These are phyloP conservation scores for Halichondria panicea DNA, from an alignment of 37 sponge, comb jelly and placozoan genomes.

Conservation along the genomic window DNA sequence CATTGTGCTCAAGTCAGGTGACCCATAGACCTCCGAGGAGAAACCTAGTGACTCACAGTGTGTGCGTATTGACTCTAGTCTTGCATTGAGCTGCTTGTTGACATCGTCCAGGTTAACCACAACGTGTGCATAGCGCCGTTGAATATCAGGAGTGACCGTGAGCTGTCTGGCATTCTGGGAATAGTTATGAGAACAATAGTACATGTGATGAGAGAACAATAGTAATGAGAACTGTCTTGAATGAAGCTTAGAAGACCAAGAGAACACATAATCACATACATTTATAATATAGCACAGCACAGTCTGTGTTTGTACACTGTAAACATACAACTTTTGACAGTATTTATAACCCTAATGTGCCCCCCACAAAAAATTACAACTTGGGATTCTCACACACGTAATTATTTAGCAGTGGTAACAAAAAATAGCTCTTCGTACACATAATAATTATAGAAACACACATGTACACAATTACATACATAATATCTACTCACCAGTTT, in stretches of 20 bases:
- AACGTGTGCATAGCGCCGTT: constrained; percentile 55
- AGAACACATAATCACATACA: constrained; percentile 9
- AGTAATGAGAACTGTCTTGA: neutral
- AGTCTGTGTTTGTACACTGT: neutral
- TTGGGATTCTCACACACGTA: neutral
- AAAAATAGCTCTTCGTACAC: neutral
- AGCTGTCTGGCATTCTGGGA: constrained; percentile 50
- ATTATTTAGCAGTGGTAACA: neutral
- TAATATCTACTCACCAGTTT: constrained; percentile 67
- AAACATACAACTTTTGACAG: neutral
- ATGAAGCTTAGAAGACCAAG: neutral
- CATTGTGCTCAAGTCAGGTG: neutral
- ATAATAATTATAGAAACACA: no score
- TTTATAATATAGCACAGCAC: no score
- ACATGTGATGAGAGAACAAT: neutral
- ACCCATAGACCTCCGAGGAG: constrained; percentile 26
- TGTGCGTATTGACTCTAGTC: constrained; percentile 46
- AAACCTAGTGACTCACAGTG: constrained; percentile 54
- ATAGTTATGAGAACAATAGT: neutral
- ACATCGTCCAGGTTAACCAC: constrained; percentile 75
- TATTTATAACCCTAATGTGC: no score
- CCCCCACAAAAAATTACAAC: no score
- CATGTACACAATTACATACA: no score
- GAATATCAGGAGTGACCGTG: constrained; percentile 39
- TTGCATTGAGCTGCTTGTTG: constrained; percentile 67